phyloP scores from a whole-genome alignment of 2,888 invertebrate genomes.

The Metacarcinus magister region DNA sequence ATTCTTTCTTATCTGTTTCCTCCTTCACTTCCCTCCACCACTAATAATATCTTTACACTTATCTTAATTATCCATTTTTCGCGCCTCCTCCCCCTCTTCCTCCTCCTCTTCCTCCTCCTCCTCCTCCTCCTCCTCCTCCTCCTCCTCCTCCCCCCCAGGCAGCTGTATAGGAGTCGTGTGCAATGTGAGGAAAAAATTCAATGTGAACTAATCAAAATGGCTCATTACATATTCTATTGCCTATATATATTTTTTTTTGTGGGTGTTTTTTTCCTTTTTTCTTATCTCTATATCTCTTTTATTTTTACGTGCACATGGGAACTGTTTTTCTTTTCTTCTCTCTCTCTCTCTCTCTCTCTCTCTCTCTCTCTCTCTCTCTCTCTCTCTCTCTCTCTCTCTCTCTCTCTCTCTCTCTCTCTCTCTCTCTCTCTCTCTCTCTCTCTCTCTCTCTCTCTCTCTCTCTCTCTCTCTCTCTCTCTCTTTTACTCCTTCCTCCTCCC shows the following conservation, averaged over 20 bases:
- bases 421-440: slow-evolving; percentile 43
- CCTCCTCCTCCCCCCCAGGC: neutral
- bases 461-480: slow-evolving; percentile 52
- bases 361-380: too few relatives aligned
- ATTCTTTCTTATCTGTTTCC: neutral
- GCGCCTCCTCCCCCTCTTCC: neutral
- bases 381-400: too few relatives aligned
- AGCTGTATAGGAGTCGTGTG: neutral
- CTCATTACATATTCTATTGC: neutral
- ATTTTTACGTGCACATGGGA: neutral
- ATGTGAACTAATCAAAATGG: slow-evolving; percentile 6
- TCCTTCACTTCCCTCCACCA: neutral
- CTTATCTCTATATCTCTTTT: neutral
- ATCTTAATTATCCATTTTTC: neutral
- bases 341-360: too few relatives aligned
- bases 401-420: too few relatives aligned
- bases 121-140: neutral
- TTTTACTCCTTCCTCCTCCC: too few relatives aligned
- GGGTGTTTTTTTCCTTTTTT: neutral
- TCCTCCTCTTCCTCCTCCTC: neutral
- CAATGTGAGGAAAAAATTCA: neutral
- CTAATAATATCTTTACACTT: neutral
- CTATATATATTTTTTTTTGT: neutral
- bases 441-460: slow-evolving; percentile 57
- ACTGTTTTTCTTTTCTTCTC: neutral